Percentiles rank a stretch among this genome's conserved stretches.
Conservation (phyloP, 2,888 invertebrate species). For the Euplagia quadripunctaria region DNA sequence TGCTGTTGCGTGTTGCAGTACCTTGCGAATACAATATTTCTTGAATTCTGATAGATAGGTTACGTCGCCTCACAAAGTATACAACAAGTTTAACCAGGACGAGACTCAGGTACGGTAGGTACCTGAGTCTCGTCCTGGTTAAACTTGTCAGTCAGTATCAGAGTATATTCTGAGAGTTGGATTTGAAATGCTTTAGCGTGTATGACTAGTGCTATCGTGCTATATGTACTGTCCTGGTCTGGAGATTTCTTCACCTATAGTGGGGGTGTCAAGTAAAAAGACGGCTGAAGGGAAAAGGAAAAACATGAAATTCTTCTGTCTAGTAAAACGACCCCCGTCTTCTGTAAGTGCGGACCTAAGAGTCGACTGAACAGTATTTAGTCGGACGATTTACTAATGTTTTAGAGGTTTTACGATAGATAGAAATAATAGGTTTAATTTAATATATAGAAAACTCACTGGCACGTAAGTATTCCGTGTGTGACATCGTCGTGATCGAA, state of each 20-base stretch:
- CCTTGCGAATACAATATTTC: conserved; percentile 27
- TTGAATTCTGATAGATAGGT: too few species aligned
- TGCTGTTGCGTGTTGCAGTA: conserved; percentile 71
- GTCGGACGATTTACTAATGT: background rate
- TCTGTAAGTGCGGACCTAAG: background rate
- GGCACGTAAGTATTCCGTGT: conserved; percentile 62
- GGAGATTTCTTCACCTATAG: background rate
- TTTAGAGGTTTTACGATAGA: too few species aligned
- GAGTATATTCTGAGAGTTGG: background rate
- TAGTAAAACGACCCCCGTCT: background rate
- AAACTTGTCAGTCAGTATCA: too few species aligned
- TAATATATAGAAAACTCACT: conserved; percentile 59
- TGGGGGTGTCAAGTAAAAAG: background rate
- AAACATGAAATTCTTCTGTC: background rate
- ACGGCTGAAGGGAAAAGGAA: background rate
- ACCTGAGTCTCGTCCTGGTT: too few species aligned
- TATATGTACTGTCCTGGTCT: background rate
- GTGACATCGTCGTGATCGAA: conserved; percentile 34
- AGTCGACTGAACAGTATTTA: background rate
- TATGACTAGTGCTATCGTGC: background rate
- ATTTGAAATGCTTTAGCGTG: background rate
- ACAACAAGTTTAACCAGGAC: too few species aligned
- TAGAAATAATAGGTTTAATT: background rate
- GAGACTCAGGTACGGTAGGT: too few species aligned
- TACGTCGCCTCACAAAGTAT: too few species aligned